Evolutionary conservation across 2,888 invertebrate species (phyloP), one percentile per base, ranked within the genome.

Genomic region (Acronicta leporina): DNA sequence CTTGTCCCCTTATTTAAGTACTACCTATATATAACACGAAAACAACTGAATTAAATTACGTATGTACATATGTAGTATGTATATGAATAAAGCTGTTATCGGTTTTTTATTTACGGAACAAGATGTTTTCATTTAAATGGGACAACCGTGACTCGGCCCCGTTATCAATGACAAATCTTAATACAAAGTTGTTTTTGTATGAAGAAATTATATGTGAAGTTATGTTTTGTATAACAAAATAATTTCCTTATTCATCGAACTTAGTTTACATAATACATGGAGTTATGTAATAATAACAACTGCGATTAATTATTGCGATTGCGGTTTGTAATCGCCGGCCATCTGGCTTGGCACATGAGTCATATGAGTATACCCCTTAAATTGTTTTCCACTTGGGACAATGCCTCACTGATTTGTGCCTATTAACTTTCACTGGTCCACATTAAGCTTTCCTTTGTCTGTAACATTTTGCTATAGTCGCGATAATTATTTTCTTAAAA

Each of bases 221-320:
- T 25, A 38, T 55, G 54, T 63, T 54, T 55, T 55, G 50, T 68
- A 10, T 61, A 56, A 45, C 27, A 45, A 42, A 43, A 55, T 43
- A n/a, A 54, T 55, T 57, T 54, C 56, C 50, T 46, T 49, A 63
- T 64, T 58, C 52, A 60, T 63, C 47, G 46, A 54, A 51, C 57
- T 66, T 66, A 63, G 59, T 81, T 82, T 81, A 77, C 81, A 82
- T 87, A 85, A 82, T 63, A 71, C 73, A 73, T 79, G 53, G 43
- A 52, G 61, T 66, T 64, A 67, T 60, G 65, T 63, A 68, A 67
- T 63, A 66, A 81, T 80, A 82, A 73, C 87, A 87, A 84, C 79
- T 88, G 86, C 79, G 75, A 76, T 83, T 81, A 81, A 85, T 85
- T 78, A 87, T 84, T 80, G 80, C 81, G 66, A 83, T 79, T 75